These are phyloP conservation scores for Palaemon carinicauda DNA, from an alignment of 1,140 invertebrate species.

Conservation along the genomic window DNA sequence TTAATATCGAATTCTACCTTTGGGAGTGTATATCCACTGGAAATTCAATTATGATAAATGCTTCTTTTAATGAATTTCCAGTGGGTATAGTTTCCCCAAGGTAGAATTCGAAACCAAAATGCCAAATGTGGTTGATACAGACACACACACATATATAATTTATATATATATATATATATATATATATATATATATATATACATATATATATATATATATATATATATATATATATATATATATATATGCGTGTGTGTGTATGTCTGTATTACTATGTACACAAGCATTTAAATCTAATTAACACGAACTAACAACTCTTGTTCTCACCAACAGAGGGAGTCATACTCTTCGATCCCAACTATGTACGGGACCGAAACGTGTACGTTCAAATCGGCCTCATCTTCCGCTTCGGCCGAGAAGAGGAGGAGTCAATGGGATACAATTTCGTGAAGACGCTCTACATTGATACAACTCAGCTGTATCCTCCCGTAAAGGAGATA, in stretches of 20 bases:
- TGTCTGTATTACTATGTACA: background rate
- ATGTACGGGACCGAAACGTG: conserved; percentile 83
- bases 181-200: no score
- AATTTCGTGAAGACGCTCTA: conserved; percentile 97
- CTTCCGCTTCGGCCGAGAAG: conserved; percentile 96
- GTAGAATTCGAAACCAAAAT: no score
- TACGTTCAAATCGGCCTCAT: conserved; percentile 94
- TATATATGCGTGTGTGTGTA: background rate
- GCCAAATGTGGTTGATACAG: no score
- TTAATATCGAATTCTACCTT: no score
- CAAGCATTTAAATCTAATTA: background rate
- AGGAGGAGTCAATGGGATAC: conserved; percentile 96
- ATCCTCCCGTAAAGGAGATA: conserved; percentile 73
- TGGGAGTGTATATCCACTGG: no score
- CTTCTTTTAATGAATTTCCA: no score
- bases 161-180: no score
- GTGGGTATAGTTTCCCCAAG: no score
- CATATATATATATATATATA: no score
- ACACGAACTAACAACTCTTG: background rate
- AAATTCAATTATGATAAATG: no score
- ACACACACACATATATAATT: no score
- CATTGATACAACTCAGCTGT: conserved; percentile 85
- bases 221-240: no score
- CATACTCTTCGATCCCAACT: conserved; percentile 89
- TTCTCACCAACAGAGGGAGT: conserved; percentile 82